Evolutionary conservation across 1,140 invertebrate species (phyloP).

Genomic region (Trichoplusia ni): DNA sequence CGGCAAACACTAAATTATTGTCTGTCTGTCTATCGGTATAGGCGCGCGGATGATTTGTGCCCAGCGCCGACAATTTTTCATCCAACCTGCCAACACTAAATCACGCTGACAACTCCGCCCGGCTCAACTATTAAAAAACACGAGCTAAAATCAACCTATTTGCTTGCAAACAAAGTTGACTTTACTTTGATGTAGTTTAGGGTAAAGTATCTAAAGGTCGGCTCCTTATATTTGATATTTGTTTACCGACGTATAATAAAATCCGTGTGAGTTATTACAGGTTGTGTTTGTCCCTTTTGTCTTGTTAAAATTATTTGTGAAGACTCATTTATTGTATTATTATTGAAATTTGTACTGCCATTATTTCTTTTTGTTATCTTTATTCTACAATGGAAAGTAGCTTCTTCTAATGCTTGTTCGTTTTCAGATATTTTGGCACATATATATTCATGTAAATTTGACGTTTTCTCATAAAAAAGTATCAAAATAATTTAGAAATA

Average conservation of each 20-base stretch:
- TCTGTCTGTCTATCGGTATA: constrained; percentile 36
- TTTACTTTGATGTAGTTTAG: not conserved
- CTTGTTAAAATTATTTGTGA: constrained; percentile 28
- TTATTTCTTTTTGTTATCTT: not conserved
- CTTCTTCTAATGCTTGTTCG: too few species aligned
- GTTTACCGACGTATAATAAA: constrained; percentile 29
- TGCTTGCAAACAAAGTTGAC: not conserved
- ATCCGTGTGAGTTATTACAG: constrained; percentile 20
- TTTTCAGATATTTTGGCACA: too few species aligned
- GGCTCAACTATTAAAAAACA: not conserved
- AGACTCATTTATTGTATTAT: not conserved
- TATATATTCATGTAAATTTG: too few species aligned
- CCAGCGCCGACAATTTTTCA: constrained; percentile 25
- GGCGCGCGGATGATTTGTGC: constrained; percentile 33
- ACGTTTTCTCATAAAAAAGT: too few species aligned
- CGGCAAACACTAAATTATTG: constrained; percentile 29
- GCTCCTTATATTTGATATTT: constrained; percentile 30
- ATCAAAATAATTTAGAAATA: too few species aligned
- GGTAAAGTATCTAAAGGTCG: constrained; percentile 27
- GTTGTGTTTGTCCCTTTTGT: constrained; percentile 16
- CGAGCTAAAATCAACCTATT: not conserved
- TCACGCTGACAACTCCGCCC: constrained; percentile 25
- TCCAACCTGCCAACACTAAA: constrained; percentile 27
- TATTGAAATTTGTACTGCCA: constrained; percentile 3
- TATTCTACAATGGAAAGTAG: too few species aligned